phyloP scores from a whole-genome alignment of 1,140 invertebrate genomes.

The Maconellicoccus hirsutus region DNA sequence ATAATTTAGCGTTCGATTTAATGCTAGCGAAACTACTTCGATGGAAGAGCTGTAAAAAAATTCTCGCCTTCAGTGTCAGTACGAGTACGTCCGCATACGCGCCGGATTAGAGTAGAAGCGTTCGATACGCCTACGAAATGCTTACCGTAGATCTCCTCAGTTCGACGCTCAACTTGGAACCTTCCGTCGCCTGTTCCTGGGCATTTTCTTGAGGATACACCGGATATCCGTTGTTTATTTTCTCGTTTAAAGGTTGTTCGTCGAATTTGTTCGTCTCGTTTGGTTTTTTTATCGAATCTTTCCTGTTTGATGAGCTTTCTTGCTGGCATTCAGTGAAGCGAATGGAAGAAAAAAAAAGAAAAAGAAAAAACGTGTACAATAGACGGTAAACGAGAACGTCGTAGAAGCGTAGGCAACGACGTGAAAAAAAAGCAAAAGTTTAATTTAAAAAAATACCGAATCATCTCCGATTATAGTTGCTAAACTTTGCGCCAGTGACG shows the following conservation, averaged over 20 bases:
- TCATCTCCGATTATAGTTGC: not conserved
- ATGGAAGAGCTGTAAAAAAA: not conserved
- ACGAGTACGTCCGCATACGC: no score
- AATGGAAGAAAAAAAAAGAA: no score
- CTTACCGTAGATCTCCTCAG: not conserved
- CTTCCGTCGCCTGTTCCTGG: not conserved
- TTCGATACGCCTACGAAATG: no score
- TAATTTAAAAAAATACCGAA: not conserved
- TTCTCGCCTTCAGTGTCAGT: no score
- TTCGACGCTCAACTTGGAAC: not conserved
- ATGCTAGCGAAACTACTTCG: not conserved
- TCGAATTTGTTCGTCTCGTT: not conserved
- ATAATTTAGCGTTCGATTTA: slow-evolving; percentile 12
- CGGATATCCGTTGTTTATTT: not conserved
- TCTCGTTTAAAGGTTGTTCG: slow-evolving; percentile 3
- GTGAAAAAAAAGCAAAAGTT: no score
- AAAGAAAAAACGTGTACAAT: no score
- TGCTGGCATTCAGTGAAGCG: not conserved
- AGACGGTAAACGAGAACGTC: no score
- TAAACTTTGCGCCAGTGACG: not conserved
- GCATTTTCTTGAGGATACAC: not conserved
- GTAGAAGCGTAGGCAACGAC: no score
- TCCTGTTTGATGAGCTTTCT: not conserved
- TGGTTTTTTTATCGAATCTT: not conserved
- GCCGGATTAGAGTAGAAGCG: no score